A percentile compares a stretch with the other conserved stretches of the same genome.
phyloP scores from a whole-genome alignment of 2,113 vertebrate species.

The Lagopus muta region DNA sequence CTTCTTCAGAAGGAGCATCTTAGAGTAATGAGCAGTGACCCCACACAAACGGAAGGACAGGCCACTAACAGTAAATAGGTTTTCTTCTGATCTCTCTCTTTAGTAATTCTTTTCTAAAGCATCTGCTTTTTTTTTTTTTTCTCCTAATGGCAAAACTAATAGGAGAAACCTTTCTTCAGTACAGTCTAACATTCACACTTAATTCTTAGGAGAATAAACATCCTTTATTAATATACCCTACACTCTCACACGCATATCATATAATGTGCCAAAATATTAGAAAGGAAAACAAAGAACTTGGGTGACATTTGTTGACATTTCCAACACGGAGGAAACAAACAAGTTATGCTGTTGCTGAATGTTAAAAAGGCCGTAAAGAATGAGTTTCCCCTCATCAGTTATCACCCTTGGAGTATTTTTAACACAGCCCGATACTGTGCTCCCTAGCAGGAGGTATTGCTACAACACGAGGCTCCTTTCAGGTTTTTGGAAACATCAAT shows the following conservation, averaged over 20 bases:
- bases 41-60: not conserved
- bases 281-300: conserved; percentile 36
- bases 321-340: conserved; percentile 72
- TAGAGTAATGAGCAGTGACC: not conserved
- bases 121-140: not conserved
- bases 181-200: not conserved
- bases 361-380: conserved; percentile 68
- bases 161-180: conserved; percentile 25
- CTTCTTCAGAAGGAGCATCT: not conserved
- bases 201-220: conserved; percentile 15
- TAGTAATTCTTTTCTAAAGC: not conserved
- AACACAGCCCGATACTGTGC: not conserved
- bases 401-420: not conserved
- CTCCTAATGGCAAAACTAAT: conserved; percentile 6
- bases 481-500: not conserved
- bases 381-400: conserved; percentile 41
- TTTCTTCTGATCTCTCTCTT: conserved; percentile 7
- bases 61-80: not conserved
- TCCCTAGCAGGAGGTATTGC: conserved; percentile 7
- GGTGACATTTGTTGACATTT: conserved; percentile 84
- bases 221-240: conserved; percentile 49
- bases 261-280: conserved; percentile 57
- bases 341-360: conserved; percentile 69
- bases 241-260: conserved; percentile 31
- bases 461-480: not conserved